Base-by-base conservation (phyloP, 2,113 vertebrate species). In the Rhynchomys soricoides region DNA sequence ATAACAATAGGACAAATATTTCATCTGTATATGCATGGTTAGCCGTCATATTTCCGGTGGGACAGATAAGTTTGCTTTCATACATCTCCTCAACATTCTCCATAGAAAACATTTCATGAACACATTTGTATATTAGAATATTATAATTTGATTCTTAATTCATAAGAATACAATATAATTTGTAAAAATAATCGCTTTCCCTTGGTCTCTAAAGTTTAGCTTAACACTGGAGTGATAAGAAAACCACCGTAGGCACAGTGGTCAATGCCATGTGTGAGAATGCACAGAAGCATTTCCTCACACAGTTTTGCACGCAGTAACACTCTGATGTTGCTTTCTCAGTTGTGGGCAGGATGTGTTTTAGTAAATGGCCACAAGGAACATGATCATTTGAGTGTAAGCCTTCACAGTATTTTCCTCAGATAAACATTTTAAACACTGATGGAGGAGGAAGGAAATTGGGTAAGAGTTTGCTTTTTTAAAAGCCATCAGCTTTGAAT, bases 381-480 rank as follows among this genome's bases (percentile, higher is more conserved):
- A 4, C 64, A 77, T 82, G 31, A 93, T 74, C 48, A 78, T 95
- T 95, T 95, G 81, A 92, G 40, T 95, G 22, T 34, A 92, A 62
- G 31, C 19, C 43, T 90, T 87, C 62, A 86, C 6, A 68, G 43
- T 82, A 90, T 95, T 97, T 93, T 75, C 48, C 81, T 92, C 94
- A 90, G 86, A 82, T 77, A 92, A 75, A 43, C 68, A 95, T 55
- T 94, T 97, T 92, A 66, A 94, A 92, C 82, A 19, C n/a, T 92
- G 71, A 90, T 92, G 59, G 92, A 96, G 55, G 75, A 98, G 90
- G 96, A 96, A 97, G 95, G 94, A 98, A 98, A 94, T 88, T 96
- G 96, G 83, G 81, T 97, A 97, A 93, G 74, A 92, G 81, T 97
- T 90, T 89, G 86, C 52, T 77, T 95, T 95, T 73, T 96, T 96